Evolutionary conservation across 1,140 invertebrate species (phyloP), one percentile per base, ranked within the genome.

Genomic region (Drosophila obscura): DNA sequence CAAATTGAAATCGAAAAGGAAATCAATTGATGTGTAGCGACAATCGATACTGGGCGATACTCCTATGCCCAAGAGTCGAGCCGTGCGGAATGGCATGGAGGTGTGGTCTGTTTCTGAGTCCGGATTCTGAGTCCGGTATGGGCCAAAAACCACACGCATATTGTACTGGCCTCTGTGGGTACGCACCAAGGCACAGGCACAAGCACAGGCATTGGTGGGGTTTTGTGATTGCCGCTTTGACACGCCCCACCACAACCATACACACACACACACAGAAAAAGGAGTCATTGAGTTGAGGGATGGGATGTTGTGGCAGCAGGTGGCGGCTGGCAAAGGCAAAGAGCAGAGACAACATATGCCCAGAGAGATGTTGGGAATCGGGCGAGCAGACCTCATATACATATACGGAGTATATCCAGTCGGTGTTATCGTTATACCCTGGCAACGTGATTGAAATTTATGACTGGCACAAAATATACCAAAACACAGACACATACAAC

Each of bases 401-500:
- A 71, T 71, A 71, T 58, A 50, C 50, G 67, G 83, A 85, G 82
- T 88, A 69, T 87, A 87, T 87, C 83, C 78, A 85, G 78, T 85
- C 62, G 74, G 82, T 77, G 83, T 88, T 87, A 87, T 84, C 26
- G 26, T 28, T 28, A 28, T 28, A 6, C 73, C 43, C 72, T 75
- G 83, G 81, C 83, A 88, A 88, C 83, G 83, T 88, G 83, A 88
- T 88, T 88, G 83, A 88, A 88, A 88, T 88, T 88, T 88, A 88
- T 88, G 83, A 88, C 83, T 89, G 83, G 76, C 76, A 88, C n/a
- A 88, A 88, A 88, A 83, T 87, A 75, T 57, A 76, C 74, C 68
- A 64, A 85, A 49, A 73, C n/a, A 75, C 77, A 77, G 73, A 66
- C 67, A 68, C 49, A 66, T 64, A 68, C 49, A 43, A 52, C 45